Conservation (phyloP, 2,113 vertebrate genomes). For the Gallinago undulata region DNA sequence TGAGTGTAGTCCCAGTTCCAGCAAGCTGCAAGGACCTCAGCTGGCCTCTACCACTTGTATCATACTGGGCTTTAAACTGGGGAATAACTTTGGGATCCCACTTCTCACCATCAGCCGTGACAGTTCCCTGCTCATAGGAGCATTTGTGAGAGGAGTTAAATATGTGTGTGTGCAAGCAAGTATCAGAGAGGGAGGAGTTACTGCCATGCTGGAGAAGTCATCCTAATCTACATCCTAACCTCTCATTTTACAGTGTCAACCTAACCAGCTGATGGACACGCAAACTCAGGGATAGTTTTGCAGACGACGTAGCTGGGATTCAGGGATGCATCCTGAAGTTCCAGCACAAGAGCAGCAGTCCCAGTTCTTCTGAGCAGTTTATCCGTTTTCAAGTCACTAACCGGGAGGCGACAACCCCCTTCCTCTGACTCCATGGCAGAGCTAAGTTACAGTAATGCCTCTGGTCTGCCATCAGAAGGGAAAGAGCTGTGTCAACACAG, state of each 20-base stretch:
- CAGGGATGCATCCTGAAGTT: background rate
- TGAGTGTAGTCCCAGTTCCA: background rate
- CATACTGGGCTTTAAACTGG: background rate
- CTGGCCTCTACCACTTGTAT: background rate
- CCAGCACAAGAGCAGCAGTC: background rate
- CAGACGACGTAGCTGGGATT: background rate
- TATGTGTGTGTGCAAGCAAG: background rate
- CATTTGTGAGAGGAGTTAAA: background rate
- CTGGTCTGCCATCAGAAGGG: background rate
- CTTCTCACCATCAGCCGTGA: background rate
- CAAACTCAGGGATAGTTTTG: fast-evolving
- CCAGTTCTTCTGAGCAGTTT: background rate
- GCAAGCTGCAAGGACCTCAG: background rate
- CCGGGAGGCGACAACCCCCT: background rate
- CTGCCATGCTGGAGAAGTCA: background rate
- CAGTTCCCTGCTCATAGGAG: background rate
- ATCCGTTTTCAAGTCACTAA: background rate
- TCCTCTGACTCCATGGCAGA: background rate
- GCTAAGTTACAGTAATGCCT: background rate
- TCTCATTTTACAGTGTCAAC: fast-evolving
- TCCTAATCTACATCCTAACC: background rate
- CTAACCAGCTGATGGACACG: background rate
- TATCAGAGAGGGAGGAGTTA: background rate
- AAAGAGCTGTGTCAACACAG: constrained; percentile 13
- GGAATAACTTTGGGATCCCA: background rate